A percentile compares a stretch with the other conserved stretches of the same genome.
Conservation (phyloP, 2,888 invertebrate species). For the Pristionchus mayeri region DNA sequence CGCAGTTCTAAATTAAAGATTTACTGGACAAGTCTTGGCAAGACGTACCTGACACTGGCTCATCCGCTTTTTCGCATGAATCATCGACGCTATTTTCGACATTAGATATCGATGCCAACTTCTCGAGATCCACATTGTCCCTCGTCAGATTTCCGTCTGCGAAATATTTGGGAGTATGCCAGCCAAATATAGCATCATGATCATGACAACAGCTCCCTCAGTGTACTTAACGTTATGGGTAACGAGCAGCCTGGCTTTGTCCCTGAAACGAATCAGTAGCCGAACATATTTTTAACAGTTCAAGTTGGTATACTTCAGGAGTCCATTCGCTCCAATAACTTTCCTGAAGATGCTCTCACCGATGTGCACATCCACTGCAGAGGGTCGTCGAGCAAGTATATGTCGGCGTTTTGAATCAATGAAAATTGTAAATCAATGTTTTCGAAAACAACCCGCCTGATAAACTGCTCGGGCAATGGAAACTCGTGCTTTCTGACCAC, state of each 20-base stretch:
- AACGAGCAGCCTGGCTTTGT: conserved; percentile 88
- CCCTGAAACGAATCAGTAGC: neutral
- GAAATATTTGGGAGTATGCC: too few species aligned
- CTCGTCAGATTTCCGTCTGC: neutral
- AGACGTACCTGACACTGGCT: too few species aligned
- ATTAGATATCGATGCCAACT: neutral
- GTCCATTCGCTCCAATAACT: conserved; percentile 21
- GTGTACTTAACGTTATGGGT: conserved; percentile 95
- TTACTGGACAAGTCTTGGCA: neutral
- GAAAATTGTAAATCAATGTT: neutral
- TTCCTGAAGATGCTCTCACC: conserved; percentile 83
- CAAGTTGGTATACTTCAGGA: conserved; percentile 39
- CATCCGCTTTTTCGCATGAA: too few species aligned
- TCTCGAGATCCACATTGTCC: neutral
- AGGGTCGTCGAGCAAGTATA: conserved; percentile 97
- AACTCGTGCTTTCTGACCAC: conserved; percentile 92
- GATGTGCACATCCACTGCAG: conserved; percentile 96
- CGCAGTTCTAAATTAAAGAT: neutral
- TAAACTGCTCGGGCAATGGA: conserved; percentile 92
- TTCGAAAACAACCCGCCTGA: conserved; percentile 79
- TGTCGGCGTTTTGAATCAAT: conserved; percentile 81
- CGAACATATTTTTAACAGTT: too few species aligned
- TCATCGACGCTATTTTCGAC: too few species aligned
- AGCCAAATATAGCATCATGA: neutral
- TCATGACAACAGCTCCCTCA: conserved; percentile 86